Evolutionary conservation across 2,888 invertebrate species (phyloP).

Genomic region (Neoaliturus tenellus): DNA sequence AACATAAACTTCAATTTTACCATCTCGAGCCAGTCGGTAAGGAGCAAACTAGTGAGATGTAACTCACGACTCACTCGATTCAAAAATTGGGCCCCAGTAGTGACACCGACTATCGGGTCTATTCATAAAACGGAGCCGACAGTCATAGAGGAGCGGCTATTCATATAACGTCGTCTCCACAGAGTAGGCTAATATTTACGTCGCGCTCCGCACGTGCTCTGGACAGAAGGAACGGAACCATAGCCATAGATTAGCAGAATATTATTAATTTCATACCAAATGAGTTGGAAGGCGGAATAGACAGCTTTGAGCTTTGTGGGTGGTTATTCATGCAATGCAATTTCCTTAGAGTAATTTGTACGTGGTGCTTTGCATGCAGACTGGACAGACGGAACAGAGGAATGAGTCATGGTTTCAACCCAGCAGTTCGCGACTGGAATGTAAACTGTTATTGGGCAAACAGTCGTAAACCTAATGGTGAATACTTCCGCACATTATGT

Average conservation of each 20-base stretch:
- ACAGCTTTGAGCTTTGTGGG: too few species aligned
- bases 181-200: conserved; percentile 20
- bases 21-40: too few species aligned
- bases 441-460: background rate
- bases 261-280: too few species aligned
- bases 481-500: background rate
- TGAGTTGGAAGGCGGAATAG: too few species aligned
- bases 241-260: too few species aligned
- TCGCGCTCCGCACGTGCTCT: background rate
- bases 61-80: too few species aligned
- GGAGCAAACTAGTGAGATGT: too few species aligned
- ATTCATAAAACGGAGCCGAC: conserved; percentile 12
- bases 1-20: too few species aligned
- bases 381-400: background rate
- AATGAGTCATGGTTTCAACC: too few species aligned
- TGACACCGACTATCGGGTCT: background rate
- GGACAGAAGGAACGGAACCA: background rate
- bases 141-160: conserved; percentile 24
- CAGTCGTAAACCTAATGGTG: background rate
- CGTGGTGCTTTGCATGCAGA: background rate
- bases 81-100: too few species aligned
- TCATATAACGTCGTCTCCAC: conserved; percentile 5
- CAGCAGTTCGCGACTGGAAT: background rate
- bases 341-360: conserved; percentile 13
- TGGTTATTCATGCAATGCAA: background rate